Conservation (phyloP, 2,113 vertebrate species). For the Mastomys natalensis region DNA sequence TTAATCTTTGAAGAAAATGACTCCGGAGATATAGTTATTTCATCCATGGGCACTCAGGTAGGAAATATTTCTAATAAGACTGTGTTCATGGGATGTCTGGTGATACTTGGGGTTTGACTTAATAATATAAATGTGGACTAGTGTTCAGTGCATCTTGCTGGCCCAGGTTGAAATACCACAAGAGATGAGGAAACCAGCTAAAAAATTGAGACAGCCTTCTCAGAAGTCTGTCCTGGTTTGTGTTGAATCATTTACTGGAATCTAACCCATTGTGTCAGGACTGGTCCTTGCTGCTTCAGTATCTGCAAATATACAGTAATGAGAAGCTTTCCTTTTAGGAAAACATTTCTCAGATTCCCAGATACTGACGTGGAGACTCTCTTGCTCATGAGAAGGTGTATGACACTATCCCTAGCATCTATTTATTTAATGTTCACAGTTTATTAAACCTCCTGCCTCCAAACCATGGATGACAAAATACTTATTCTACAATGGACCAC, state of each 20-base stretch:
- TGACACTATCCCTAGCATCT: background rate
- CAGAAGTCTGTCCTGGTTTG: background rate
- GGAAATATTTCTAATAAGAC: slow-evolving; percentile 21
- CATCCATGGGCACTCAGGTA: background rate
- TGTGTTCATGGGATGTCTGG: background rate
- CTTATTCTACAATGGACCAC: background rate
- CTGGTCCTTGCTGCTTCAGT: background rate
- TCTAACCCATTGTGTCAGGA: background rate
- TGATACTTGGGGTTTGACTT: background rate
- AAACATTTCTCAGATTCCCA: background rate
- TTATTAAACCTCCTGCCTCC: rapidly evolving
- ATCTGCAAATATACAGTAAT: background rate
- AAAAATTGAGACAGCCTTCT: background rate
- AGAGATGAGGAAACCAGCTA: background rate
- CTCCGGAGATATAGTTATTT: background rate
- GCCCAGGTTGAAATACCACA: slow-evolving; percentile 20
- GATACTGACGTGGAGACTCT: background rate
- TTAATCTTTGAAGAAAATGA: background rate
- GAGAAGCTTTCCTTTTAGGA: background rate
- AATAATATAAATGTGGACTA: background rate
- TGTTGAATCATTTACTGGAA: background rate
- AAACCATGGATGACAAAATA: background rate
- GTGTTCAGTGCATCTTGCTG: background rate
- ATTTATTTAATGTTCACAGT: background rate
- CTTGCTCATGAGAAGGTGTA: background rate